phyloP scores from a whole-genome alignment of 1,140 invertebrate genomes.

The Leptestheria dahalacensis region DNA sequence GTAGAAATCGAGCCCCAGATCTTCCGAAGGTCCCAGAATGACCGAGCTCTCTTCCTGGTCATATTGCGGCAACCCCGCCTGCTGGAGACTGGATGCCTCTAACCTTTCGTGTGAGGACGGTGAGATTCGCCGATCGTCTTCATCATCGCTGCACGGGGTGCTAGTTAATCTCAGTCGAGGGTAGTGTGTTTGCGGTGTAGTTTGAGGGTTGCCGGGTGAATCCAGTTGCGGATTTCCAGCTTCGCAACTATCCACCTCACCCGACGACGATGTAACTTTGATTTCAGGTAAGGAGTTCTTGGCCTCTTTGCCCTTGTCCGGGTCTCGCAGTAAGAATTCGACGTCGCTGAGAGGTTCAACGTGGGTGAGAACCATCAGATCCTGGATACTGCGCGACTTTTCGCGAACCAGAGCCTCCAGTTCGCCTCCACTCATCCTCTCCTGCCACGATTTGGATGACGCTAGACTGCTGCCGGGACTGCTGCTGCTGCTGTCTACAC shows the following conservation, averaged over 20 bases:
- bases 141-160: constrained; percentile 12
- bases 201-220: no score
- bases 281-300: neutral
- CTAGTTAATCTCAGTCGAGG: constrained; percentile 15
- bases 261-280: neutral
- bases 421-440: constrained; percentile 38
- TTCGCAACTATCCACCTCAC: no score
- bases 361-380: constrained; percentile 55
- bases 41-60: constrained; percentile 21
- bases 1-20: constrained; percentile 35
- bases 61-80: neutral
- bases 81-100: neutral
- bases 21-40: constrained; percentile 37
- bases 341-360: constrained; percentile 33
- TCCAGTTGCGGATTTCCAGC: no score
- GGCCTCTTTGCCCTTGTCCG: neutral
- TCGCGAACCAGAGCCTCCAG: constrained; percentile 39
- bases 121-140: neutral
- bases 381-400: constrained; percentile 53
- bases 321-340: neutral
- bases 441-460: constrained; percentile 37
- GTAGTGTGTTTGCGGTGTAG: no score
- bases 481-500: neutral
- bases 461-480: constrained; percentile 8
- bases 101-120: constrained; percentile 1